Percentiles rank a stretch among this genome's conserved stretches.
These are phyloP conservation scores for Tachysurus fulvidraco DNA, from an alignment of 2,113 vertebrate genomes.

Conservation along the genomic window DNA sequence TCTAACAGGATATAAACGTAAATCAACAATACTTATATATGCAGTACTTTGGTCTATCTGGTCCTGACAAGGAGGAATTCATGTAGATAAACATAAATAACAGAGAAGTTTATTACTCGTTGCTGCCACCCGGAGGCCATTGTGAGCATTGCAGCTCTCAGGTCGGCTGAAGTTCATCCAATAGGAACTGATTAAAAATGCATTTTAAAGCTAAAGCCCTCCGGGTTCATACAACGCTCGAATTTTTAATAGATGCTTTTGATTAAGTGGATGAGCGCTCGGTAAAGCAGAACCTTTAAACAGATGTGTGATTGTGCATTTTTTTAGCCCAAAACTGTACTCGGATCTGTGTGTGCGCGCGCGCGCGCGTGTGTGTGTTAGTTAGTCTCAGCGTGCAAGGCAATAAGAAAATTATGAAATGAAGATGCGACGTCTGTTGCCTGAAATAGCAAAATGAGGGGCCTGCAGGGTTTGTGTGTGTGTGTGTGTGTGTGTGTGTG, in stretches of 20 bases:
- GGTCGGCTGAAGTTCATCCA: conserved; percentile 60
- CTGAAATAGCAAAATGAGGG: conserved; percentile 57
- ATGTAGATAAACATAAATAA: not conserved
- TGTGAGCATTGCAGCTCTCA: conserved; percentile 43
- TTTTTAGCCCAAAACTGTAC: not conserved
- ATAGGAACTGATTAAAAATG: conserved; percentile 70
- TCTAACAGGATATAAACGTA: not conserved
- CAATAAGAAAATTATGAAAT: conserved; percentile 48
- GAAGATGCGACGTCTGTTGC: conserved; percentile 42
- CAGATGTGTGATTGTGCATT: conserved; percentile 17
- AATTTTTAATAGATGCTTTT: conserved; percentile 53
- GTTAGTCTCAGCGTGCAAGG: conserved; percentile 15
- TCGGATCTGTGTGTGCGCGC: conserved; percentile 6
- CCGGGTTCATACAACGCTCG: conserved; percentile 53
- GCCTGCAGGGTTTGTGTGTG: conserved; percentile 44
- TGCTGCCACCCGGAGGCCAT: conserved; percentile 70
- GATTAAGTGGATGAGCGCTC: conserved; percentile 38
- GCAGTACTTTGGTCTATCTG: no score
- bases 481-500: not conserved
- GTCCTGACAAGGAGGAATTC: not conserved
- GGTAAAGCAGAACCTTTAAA: conserved; percentile 11
- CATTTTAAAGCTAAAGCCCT: conserved; percentile 63
- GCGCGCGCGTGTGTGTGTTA: conserved; percentile 19
- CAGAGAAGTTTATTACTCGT: conserved; percentile 39
- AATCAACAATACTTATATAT: not conserved